phyloP scores from a whole-genome alignment of 1,140 invertebrate species.

The Lepidotrigona ventralis region DNA sequence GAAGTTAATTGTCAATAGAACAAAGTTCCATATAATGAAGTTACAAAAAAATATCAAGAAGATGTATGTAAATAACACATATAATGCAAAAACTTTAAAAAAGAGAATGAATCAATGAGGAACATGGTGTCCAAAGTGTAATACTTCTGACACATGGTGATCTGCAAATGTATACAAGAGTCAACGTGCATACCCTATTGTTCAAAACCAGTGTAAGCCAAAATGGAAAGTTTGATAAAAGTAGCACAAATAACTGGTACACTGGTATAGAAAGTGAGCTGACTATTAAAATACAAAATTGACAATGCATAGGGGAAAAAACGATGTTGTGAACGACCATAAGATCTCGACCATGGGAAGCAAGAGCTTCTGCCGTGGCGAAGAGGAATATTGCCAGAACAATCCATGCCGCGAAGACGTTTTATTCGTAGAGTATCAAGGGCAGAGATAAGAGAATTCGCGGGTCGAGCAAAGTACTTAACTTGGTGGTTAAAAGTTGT shows the following conservation, averaged over 20 bases:
- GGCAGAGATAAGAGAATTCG: constrained; percentile 63
- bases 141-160: constrained; percentile 1
- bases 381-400: constrained; percentile 43
- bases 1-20: constrained; percentile 21
- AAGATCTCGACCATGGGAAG: constrained; percentile 22
- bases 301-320: constrained; percentile 32
- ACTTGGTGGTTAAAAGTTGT: constrained; percentile 51
- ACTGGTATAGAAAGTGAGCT: constrained; percentile 62
- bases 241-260: constrained; percentile 65
- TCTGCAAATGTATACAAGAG: constrained; percentile 24
- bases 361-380: constrained; percentile 25
- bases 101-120: constrained; percentile 8
- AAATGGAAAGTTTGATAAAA: constrained; percentile 67
- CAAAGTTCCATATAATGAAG: background rate
- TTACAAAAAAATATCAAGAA: background rate
- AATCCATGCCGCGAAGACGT: constrained; percentile 49
- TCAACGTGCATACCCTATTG: constrained; percentile 17
- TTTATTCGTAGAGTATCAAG: constrained; percentile 57
- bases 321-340: constrained; percentile 34
- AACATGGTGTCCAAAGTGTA: constrained; percentile 17
- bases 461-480: constrained; percentile 59
- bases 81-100: constrained; percentile 2
- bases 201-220: constrained; percentile 47
- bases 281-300: constrained; percentile 58
- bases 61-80: constrained; percentile 13